Conservation (phyloP, 2,888 invertebrate genomes). For the Melanophora roralis region DNA sequence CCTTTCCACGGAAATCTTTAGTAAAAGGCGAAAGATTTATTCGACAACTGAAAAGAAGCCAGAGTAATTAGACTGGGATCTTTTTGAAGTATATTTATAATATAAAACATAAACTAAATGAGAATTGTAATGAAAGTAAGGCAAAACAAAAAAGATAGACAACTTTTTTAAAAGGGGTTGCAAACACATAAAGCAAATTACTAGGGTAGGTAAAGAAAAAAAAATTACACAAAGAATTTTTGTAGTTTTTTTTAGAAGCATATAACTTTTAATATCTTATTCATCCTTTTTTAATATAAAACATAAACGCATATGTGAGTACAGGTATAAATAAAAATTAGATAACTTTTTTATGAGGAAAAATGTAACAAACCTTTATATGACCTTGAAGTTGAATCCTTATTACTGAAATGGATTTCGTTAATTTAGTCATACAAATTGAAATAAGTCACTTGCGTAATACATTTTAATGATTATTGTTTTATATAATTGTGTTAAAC, state of each 20-base stretch:
- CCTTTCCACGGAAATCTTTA: constrained; percentile 66
- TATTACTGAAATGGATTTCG: not conserved
- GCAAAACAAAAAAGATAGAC: no score
- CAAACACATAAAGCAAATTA: not conserved
- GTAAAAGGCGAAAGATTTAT: constrained; percentile 67
- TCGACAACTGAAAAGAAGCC: constrained; percentile 65
- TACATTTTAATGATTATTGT: not conserved
- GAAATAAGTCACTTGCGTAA: not conserved
- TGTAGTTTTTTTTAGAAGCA: no score
- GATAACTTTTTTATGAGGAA: no score
- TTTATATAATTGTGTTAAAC: no score
- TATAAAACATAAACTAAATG: not conserved
- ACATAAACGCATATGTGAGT: no score
- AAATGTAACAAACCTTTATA: not conserved
- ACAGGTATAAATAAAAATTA: no score
- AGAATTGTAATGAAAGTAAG: not conserved
- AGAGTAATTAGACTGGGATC: constrained; percentile 26
- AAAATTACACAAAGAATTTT: no score
- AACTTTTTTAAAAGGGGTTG: not conserved
- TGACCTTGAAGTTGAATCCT: not conserved
- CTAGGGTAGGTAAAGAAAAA: not conserved
- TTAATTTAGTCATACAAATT: not conserved
- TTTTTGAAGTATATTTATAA: not conserved
- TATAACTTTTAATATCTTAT: no score
- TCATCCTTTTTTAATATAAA: not conserved